Conservation (phyloP, 2,888 invertebrate species). For the Ectropis crepuscularia region DNA sequence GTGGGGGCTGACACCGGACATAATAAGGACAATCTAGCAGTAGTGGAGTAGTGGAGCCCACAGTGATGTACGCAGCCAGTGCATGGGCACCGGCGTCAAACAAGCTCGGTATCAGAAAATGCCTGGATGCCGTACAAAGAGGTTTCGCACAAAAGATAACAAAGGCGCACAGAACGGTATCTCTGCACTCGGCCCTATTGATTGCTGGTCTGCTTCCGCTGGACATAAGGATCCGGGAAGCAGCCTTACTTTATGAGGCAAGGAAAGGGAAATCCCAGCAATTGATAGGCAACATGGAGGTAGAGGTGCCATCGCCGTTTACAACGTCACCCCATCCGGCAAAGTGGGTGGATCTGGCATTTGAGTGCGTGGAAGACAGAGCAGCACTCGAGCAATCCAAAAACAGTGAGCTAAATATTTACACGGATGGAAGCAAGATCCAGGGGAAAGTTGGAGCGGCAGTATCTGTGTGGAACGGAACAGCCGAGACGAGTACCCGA, state of each 20-base stretch:
- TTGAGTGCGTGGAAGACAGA: neutral
- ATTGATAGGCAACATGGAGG: neutral
- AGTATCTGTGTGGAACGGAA: neutral
- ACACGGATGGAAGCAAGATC: constrained; percentile 4
- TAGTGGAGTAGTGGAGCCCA: no score
- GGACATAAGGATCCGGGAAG: constrained; percentile 1
- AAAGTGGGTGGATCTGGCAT: neutral
- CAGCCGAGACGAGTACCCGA: neutral
- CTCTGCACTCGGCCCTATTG: constrained; percentile 1
- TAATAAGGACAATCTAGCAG: no score
- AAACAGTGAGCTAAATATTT: neutral
- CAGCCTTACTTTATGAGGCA: constrained; percentile 4
- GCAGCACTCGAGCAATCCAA: constrained; percentile 1
- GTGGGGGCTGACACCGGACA: no score
- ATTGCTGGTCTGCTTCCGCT: constrained; percentile 9
- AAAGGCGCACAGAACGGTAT: neutral
- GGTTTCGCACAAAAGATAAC: no score
- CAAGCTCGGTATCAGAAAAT: neutral
- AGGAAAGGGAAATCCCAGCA: constrained; percentile 5
- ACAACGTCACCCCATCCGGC: neutral
- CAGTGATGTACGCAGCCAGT: no score
- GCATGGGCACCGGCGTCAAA: neutral
- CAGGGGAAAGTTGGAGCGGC: neutral
- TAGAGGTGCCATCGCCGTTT: neutral
- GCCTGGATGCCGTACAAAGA: neutral